Percentiles rank a stretch among this genome's conserved stretches.
Evolutionary conservation across 2,888 invertebrate genomes (phyloP).

Genomic region (Dusona sp.): DNA sequence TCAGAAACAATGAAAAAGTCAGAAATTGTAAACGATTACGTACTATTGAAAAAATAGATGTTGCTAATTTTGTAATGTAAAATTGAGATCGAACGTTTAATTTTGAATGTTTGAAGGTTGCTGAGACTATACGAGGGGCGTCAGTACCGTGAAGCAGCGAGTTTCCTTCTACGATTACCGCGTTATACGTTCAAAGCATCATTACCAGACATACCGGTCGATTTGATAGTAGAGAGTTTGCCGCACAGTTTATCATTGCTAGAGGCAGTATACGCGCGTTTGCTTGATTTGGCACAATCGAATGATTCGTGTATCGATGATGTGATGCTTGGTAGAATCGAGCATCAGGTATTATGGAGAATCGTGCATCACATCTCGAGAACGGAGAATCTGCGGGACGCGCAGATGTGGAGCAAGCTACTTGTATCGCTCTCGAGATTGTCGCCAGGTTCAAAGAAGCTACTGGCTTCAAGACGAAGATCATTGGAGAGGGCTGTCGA

Average conservation of each 20-base stretch:
- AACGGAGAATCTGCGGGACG: conserved; percentile 76
- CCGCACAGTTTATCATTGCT: conserved; percentile 95
- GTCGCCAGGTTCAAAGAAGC: conserved; percentile 88
- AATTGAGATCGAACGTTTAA: background rate
- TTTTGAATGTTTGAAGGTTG: conserved; percentile 83
- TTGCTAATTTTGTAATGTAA: background rate
- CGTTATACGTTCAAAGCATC: conserved; percentile 92
- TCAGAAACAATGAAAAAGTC: no score
- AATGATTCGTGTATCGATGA: conserved; percentile 76
- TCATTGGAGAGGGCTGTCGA: conserved; percentile 94
- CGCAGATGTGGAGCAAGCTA: conserved; percentile 79
- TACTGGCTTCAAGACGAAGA: conserved; percentile 89
- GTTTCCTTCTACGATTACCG: conserved; percentile 92
- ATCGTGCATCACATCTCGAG: conserved; percentile 91
- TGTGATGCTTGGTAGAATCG: conserved; percentile 86
- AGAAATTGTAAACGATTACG: background rate
- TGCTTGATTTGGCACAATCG: conserved; percentile 74
- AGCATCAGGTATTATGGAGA: conserved; percentile 93
- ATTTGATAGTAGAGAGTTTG: conserved; percentile 94
- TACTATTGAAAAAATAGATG: background rate
- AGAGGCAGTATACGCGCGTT: conserved; percentile 90
- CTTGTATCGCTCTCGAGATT: conserved; percentile 75
- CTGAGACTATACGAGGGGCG: conserved; percentile 94
- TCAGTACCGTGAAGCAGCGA: conserved; percentile 96
- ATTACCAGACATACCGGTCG: conserved; percentile 92